Evolutionary conservation across 30 jellyfish, hydroid and myxozoan species (phyloP).

Genomic region (Sanderia malayensis): DNA sequence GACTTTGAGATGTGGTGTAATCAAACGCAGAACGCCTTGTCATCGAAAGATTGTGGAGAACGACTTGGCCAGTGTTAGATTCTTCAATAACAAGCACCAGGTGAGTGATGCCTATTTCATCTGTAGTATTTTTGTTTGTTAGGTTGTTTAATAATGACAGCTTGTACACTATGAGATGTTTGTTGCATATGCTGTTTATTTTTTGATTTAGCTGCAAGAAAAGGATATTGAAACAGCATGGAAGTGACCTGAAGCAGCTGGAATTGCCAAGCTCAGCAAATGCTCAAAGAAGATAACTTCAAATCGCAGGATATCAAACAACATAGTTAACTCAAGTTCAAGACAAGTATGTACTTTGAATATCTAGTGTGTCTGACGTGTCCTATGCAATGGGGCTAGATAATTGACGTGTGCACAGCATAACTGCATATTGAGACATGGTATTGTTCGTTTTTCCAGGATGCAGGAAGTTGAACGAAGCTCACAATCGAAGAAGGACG

Average conservation of each 20-base stretch:
- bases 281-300: constrained; percentile 50
- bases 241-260: constrained; percentile 18
- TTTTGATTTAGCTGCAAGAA: constrained; percentile 11
- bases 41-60: constrained; percentile 38
- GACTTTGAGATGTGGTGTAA: constrained; percentile 68
- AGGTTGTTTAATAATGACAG: no score
- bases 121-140: no score
- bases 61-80: constrained; percentile 42
- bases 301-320: not conserved
- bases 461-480: constrained; percentile 24
- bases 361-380: no score
- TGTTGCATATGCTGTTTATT: not conserved
- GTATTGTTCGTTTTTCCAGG: not conserved
- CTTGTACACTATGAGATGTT: no score
- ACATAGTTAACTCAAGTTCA: constrained; percentile 3
- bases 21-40: constrained; percentile 25
- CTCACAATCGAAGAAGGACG: constrained; percentile 8
- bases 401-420: no score
- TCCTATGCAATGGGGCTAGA: no score
- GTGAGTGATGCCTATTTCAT: constrained; percentile 22
- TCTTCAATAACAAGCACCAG: constrained; percentile 36
- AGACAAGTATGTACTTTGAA: constrained; percentile 34
- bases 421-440: no score
- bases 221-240: constrained; percentile 43
- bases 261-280: constrained; percentile 12